Conservation (phyloP, 1,140 invertebrate genomes). For the Planococcus citri region DNA sequence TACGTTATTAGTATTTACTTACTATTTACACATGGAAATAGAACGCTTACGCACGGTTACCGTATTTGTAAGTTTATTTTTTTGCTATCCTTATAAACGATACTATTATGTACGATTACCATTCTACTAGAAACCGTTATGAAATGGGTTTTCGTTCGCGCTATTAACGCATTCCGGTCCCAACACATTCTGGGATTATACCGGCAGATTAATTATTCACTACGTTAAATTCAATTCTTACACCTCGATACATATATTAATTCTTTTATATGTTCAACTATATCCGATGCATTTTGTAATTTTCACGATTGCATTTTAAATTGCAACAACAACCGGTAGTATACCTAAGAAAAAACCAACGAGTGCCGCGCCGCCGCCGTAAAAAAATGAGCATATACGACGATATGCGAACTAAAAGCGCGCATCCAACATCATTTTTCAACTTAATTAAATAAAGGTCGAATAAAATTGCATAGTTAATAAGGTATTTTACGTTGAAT, state of each 20-base stretch:
- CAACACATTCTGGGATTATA: not conserved
- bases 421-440: not conserved
- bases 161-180: not conserved
- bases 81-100: not conserved
- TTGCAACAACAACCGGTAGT: not conserved
- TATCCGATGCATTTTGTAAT: not conserved
- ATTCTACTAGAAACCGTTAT: not conserved
- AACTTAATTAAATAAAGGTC: not conserved
- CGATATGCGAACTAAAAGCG: no score
- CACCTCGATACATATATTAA: conserved; percentile 3
- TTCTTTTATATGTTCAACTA: not conserved
- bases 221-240: not conserved
- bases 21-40: no score
- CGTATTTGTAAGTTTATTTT: not conserved
- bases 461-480: no score
- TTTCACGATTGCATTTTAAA: not conserved
- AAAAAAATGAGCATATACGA: not conserved
- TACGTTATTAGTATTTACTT: no score
- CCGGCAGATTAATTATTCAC: not conserved
- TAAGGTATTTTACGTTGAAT: no score
- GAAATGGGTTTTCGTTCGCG: not conserved
- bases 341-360: no score
- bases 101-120: not conserved
- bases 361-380: not conserved
- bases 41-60: no score